These are phyloP conservation scores for Caerostris extrusa DNA, from an alignment of 1,140 invertebrate species.

Conservation along the genomic window DNA sequence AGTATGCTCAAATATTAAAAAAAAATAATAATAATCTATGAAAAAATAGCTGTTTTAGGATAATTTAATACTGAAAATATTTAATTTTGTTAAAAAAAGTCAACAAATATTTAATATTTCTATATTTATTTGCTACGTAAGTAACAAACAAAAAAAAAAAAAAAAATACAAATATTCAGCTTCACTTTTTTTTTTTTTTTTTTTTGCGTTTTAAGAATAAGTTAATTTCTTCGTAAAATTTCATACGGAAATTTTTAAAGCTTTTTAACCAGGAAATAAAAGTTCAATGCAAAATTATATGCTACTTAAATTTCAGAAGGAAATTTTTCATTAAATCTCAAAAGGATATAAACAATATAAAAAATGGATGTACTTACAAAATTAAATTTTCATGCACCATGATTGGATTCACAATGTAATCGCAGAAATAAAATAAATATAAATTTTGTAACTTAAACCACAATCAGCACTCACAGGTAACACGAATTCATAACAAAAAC, in stretches of 20 bases:
- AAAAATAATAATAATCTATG: no score
- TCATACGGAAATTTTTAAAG: neutral
- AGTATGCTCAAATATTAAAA: no score
- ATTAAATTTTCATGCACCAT: constrained; percentile 85
- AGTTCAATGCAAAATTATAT: neutral
- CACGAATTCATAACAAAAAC: neutral
- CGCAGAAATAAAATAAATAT: neutral
- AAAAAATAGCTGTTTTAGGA: no score
- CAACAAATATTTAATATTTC: no score
- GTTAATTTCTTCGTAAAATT: neutral
- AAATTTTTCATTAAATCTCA: constrained; percentile 66
- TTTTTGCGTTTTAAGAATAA: no score
- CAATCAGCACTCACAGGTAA: neutral
- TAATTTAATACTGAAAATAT: no score
- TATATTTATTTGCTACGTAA: no score
- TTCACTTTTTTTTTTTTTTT: no score
- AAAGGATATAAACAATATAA: neutral
- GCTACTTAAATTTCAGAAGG: constrained; percentile 54
- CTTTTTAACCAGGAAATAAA: neutral
- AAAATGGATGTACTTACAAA: constrained; percentile 83
- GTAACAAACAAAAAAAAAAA: no score
- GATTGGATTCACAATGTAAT: neutral
- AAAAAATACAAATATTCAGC: no score
- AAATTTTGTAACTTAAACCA: neutral
- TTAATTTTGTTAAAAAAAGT: no score